Percentiles rank a stretch among this genome's conserved stretches.
Evolutionary conservation across 2,113 vertebrate species (phyloP).

Genomic region (Hymenochirus boettgeri): DNA sequence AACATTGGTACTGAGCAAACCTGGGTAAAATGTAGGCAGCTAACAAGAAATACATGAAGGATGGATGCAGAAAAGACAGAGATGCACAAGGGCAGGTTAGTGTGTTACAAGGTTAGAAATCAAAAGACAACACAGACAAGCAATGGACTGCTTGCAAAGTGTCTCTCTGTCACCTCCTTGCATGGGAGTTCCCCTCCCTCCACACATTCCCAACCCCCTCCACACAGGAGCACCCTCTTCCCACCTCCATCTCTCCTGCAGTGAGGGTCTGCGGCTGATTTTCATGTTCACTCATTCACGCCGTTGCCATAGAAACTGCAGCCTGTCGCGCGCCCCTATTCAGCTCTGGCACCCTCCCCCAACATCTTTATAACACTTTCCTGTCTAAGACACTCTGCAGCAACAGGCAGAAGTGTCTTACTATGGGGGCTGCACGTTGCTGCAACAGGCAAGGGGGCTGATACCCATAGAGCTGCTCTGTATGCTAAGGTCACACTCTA

Average conservation of each 20-base stretch:
- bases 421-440: slow-evolving; percentile 12
- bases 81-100: slow-evolving; percentile 18
- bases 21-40: slow-evolving; percentile 4
- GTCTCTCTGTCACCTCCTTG: slow-evolving; percentile 6
- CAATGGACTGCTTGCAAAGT: neutral
- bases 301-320: slow-evolving; percentile 40
- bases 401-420: slow-evolving; percentile 19
- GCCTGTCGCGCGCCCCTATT: slow-evolving; percentile 39
- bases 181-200: slow-evolving; percentile 5
- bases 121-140: neutral
- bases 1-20: neutral
- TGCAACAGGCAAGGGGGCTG: slow-evolving; percentile 17
- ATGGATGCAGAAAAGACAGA: slow-evolving; percentile 36
- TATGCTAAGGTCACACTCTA: neutral
- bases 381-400: slow-evolving; percentile 24
- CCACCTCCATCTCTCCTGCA: slow-evolving; percentile 38
- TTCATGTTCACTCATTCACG: slow-evolving; percentile 42
- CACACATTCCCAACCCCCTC: slow-evolving; percentile 18
- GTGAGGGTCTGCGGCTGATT: slow-evolving; percentile 41
- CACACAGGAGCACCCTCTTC: slow-evolving; percentile 24
- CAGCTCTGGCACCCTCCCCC: slow-evolving; percentile 23
- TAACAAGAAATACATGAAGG: slow-evolving; percentile 30
- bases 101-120: slow-evolving; percentile 2
- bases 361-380: slow-evolving; percentile 25
- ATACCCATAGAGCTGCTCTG: neutral